Conservation (phyloP, 2,888 invertebrate species). For the Cantharis flavilabris region DNA sequence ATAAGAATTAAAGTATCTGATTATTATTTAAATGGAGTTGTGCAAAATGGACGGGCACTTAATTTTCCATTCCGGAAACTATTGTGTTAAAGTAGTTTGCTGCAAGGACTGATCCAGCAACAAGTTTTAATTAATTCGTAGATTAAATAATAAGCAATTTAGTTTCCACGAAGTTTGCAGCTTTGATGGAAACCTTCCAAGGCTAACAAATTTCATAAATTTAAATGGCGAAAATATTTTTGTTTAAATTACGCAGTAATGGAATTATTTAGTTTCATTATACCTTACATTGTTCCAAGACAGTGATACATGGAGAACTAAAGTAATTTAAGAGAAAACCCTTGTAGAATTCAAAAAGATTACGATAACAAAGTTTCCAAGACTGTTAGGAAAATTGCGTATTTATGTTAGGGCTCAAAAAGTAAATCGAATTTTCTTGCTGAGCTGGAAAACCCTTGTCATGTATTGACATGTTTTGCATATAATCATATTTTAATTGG, state of each 20-base stretch:
- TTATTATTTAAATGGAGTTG: background rate
- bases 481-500: background rate
- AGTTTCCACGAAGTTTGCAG: background rate
- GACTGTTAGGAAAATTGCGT: slow-evolving; percentile 11
- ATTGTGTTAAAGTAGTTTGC: background rate
- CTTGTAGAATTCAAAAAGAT: slow-evolving; percentile 17
- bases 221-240: background rate
- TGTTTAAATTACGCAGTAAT: slow-evolving; percentile 1
- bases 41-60: background rate
- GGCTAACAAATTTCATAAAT: background rate
- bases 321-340: slow-evolving; percentile 11
- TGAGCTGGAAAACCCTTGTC: slow-evolving; percentile 1
- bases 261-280: slow-evolving; percentile 19
- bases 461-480: slow-evolving; percentile 1
- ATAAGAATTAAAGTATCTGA: background rate
- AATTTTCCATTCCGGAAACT: background rate
- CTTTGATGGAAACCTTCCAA: background rate
- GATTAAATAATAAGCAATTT: background rate
- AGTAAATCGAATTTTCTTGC: background rate
- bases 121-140: background rate
- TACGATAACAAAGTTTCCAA: slow-evolving; percentile 13
- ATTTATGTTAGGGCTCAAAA: slow-evolving; percentile 13
- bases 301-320: slow-evolving; percentile 16
- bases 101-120: background rate
- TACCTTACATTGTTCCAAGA: slow-evolving; percentile 2